Evolutionary conservation across 1,140 invertebrate genomes (phyloP), one percentile per base, ranked within the genome.

Genomic region (Drosophila rhopaloa): DNA sequence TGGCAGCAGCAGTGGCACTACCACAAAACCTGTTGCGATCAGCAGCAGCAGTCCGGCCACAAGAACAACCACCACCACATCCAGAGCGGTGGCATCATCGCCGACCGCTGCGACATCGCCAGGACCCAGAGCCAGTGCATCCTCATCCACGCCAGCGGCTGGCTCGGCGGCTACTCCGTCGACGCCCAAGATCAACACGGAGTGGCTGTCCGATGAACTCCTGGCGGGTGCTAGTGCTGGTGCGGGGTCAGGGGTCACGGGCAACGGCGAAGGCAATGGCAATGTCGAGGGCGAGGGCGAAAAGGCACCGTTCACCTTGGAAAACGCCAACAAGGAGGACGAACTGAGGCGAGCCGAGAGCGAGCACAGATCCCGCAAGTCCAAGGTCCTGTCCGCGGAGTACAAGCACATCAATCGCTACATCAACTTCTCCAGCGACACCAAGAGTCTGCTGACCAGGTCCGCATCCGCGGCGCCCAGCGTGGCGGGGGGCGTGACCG

Each of bases 331-430:
- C 65, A 90, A 88, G 29, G 85, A 91, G 67, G 91, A 92, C 1
- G 91, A 92, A 24, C 46, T 91, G 29, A 77, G 78, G 14, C 79
- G 90, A 8, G 84, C 88, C 27, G 82, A 92, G 43, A 86, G 53
- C 54, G 91, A 91, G 37, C 85, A 92, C 65, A 83, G 91, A 1
- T 84, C 85, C 10, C 80, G 91, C 11, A 91, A 92, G 50, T 91
- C 91, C 8, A 92, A 92, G 47, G 91, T 80, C 5, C 65, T 92
- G 0, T 91, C 86, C 3, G 84, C 86, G 10, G 91, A 92, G 37
- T 92, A 92, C 19, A 91, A 91, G 73, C 84, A 92, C 60, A 91
- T 81, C 41, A 92, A 92, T 83, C 90, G 84, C 29, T 91, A 81
- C 14, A 91, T 91, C 1, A 93, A 93, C 59, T 92, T 77, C 73